These are phyloP conservation scores for Sebastes schlegelii DNA, from an alignment of 2,113 vertebrate species.

Conservation along the genomic window DNA sequence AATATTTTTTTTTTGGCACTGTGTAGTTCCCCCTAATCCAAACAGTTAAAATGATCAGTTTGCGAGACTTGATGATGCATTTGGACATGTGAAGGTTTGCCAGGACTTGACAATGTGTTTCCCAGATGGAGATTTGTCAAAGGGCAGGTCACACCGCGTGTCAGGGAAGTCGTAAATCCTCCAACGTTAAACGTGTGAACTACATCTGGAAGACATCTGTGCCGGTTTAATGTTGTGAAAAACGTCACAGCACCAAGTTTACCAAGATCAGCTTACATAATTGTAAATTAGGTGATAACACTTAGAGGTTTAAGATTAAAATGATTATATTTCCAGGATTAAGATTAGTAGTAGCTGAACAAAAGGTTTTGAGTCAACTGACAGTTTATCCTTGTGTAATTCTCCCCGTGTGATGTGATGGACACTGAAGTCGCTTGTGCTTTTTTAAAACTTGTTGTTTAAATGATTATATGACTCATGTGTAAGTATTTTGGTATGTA, in stretches of 20 bases:
- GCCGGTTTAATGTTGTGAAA: neutral
- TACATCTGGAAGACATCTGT: neutral
- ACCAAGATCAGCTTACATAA: conserved; percentile 19
- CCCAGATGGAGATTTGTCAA: neutral
- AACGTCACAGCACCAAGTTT: neutral
- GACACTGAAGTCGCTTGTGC: conserved; percentile 16
- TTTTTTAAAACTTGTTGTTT: conserved; percentile 25
- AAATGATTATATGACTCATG: conserved; percentile 5
- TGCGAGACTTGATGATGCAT: neutral
- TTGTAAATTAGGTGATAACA: neutral
- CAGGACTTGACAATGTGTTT: neutral
- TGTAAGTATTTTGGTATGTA: conserved; percentile 20
- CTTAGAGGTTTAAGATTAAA: conserved; percentile 40
- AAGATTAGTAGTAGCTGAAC: conserved; percentile 54
- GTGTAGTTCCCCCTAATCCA: neutral
- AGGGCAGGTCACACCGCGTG: neutral
- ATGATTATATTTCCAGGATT: conserved; percentile 55
- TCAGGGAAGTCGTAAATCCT: neutral
- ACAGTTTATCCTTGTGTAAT: conserved; percentile 70
- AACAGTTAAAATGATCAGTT: neutral
- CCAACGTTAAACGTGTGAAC: neutral
- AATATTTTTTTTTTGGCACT: neutral
- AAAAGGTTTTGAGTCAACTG: conserved; percentile 47
- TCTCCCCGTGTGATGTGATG: conserved; percentile 47
- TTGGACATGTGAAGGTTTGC: neutral